Base-by-base conservation (phyloP, 2,797 vertebrate species). In the Salarias fasciatus region DNA sequence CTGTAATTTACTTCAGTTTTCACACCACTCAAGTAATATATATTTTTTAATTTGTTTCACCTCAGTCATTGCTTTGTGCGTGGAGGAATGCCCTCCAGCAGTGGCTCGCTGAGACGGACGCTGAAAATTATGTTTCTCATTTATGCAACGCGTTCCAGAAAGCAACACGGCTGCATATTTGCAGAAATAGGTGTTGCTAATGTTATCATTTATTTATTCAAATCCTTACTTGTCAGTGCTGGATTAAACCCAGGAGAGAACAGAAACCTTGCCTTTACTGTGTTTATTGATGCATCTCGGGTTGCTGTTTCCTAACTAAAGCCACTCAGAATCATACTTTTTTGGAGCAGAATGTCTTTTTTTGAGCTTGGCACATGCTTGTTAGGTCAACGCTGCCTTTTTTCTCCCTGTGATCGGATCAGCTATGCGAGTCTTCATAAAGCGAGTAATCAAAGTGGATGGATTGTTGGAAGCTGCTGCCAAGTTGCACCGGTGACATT, bases 11-110 rank as follows among this genome's bases (percentile, higher is more conserved):
- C 59, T 64, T 71, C 62, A 56, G 47, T 54, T 10, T 28, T 5
- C 6, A 47, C 12, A 60, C 46, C 18, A 47, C 62, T 52, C 53
- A 48, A 55, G 51, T 48, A 43, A 61, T 63, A 35, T 69, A 67
- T 62, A 61, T 69, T 55, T 63, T 59, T 59, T n/a, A 68, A 65
- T 77, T 73, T 55, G 55, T 68, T 77, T 62, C 60, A 62, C 14
- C 6, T 58, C 62, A 41, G 5, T 49, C 54, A 41, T 61, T 79
- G 56, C 42, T 75, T 71, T 49, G 30, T 24, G 35, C 30, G 13
- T 38, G n/a, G 10, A 5, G 8, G 10, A 46, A 18, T 8, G 31
- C 24, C 45, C 4, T 9, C 14, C 15, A 2, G 30, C 9, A 1
- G 12, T 29, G 13, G 15, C 41, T 47, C 31, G 18, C 50, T 46